These are phyloP conservation scores for Pterostichus niger DNA, from an alignment of 2,888 invertebrate genomes.

Conservation along the genomic window DNA sequence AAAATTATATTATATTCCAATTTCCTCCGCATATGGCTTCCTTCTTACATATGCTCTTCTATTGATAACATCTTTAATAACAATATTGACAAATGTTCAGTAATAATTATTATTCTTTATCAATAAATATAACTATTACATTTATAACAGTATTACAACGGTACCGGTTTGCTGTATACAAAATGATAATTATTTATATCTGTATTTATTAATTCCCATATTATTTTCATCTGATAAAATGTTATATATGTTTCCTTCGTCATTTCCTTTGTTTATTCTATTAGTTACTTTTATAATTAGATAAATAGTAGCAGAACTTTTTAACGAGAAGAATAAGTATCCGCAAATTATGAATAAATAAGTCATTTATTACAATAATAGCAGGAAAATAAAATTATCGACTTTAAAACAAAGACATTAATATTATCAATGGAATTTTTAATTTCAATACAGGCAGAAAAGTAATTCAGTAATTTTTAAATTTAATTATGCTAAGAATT, in stretches of 20 bases:
- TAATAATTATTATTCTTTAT: conserved; percentile 23
- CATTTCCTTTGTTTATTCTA: conserved; percentile 25
- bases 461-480: background rate
- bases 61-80: background rate
- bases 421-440: conserved; percentile 19
- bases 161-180: conserved; percentile 1
- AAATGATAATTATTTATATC: background rate
- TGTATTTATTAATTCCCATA: background rate
- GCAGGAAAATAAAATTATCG: conserved; percentile 42
- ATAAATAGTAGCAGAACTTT: conserved; percentile 39
- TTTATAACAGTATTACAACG: conserved; percentile 21
- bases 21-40: conserved; percentile 8
- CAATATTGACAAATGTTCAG: conserved; percentile 24
- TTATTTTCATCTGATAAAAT: conserved; percentile 30
- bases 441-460: background rate
- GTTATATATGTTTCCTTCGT: conserved; percentile 21
- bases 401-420: conserved; percentile 10
- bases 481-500: background rate
- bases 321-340: conserved; percentile 11
- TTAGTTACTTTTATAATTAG: conserved; percentile 35
- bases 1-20: too few species aligned
- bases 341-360: conserved; percentile 51
- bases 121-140: conserved; percentile 1
- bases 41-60: conserved; percentile 4
- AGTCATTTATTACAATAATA: conserved; percentile 39